Evolutionary conservation across 2,113 vertebrate species (phyloP).

Genomic region (Raphicerus campestris): DNA sequence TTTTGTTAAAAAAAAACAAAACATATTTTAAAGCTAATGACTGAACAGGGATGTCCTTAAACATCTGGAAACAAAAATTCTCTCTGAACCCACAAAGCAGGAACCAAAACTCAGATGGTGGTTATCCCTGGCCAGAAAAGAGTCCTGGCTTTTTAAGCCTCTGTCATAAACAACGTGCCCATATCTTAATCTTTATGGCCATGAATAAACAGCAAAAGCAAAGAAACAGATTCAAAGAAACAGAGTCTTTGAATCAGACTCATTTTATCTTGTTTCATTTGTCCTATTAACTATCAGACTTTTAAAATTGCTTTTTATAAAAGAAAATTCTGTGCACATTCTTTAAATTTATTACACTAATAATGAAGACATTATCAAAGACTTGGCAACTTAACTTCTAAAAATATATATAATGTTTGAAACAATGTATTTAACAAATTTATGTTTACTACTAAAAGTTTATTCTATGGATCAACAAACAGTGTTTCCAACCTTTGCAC

Average conservation of each 20-base stretch:
- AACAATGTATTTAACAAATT: background rate
- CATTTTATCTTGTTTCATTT: background rate
- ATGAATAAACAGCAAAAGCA: constrained; percentile 10
- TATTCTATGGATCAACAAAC: background rate
- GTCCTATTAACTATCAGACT: background rate
- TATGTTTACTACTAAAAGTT: background rate
- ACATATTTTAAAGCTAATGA: background rate
- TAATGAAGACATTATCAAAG: background rate
- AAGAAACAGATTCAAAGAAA: background rate
- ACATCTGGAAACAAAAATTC: constrained; percentile 10
- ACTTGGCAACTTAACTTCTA: background rate
- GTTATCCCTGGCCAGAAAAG: background rate
- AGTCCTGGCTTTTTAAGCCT: background rate
- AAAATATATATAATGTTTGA: background rate
- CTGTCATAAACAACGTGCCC: background rate
- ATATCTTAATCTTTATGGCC: background rate
- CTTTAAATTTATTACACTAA: background rate
- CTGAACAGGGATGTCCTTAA: background rate
- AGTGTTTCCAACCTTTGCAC: background rate
- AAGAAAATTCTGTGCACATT: background rate
- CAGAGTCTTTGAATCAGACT: background rate
- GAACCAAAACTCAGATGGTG: background rate
- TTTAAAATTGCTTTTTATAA: background rate
- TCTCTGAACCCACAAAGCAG: background rate
- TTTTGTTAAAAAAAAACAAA: background rate